Evolutionary conservation across 2,888 invertebrate species (phyloP), one percentile per base, ranked within the genome.

Genomic region (Eutolmus rufibarbis): DNA sequence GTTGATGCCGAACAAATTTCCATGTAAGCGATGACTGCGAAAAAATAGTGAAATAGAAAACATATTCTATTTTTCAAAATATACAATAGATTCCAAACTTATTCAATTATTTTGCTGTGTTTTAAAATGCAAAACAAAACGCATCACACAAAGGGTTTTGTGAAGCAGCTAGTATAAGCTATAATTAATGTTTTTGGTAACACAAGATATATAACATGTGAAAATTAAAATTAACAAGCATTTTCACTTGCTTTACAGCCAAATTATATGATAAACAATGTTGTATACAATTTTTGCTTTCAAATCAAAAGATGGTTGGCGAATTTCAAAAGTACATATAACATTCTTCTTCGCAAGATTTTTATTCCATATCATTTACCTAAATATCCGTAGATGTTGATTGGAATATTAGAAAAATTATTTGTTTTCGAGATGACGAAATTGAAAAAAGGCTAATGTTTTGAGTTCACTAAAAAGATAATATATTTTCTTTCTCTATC

Each of bases 1-100:
- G 95, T 95, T 89, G 95, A 95, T 91, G 97, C 97, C 89, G 96
- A 96, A 93, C 97, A 97, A 95, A 98, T 97, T 94, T 98, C 97
- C 98, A 98, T 98, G 93, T 98, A 98, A 89, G 97, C 97, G 96
- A 97, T 97, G 91, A 98, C 98, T 97, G 94, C 90, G 94, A 93
- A 89, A 76, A 88, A 88, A 89, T 8, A 9, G 57, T 82, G 8
- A 82, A 56, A 19, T 86, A 77, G 56, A 14, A 40, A 76, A 77
- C 9, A 77, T 76, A 16, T 77, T 74, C 37, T 34, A 12, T 76
- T 34, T 76, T 76, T 19, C 37, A 37, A 76, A 34, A 34, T n/a
- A 37, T 12, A 37, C 0, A 34, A 9, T 37, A 8, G 37, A 31
- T 23, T 76, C 16, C 16, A 51, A 51, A 51, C n/a, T 51, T 51